Conservation (phyloP, 1,140 invertebrate genomes). For the Drosophila sp. region DNA sequence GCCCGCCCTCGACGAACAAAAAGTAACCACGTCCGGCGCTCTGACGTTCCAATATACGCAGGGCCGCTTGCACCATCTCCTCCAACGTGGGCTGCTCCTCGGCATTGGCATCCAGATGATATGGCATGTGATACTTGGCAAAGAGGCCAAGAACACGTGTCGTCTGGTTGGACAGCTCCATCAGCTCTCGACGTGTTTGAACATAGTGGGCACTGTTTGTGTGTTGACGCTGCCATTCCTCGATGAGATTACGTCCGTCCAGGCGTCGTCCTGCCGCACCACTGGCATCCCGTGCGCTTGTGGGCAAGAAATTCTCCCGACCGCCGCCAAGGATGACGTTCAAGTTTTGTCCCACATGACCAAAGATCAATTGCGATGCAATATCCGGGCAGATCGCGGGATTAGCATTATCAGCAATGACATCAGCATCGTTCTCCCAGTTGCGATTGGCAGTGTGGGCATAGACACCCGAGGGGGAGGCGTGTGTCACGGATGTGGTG, state of each 20-base stretch:
- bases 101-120: conserved; percentile 86
- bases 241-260: conserved; percentile 90
- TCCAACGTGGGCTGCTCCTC: conserved; percentile 89
- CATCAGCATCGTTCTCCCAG: conserved; percentile 91
- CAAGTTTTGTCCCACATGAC: conserved; percentile 87
- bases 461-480: conserved; percentile 90
- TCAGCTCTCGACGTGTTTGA: conserved; percentile 86
- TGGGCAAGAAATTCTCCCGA: conserved; percentile 88
- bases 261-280: conserved; percentile 85
- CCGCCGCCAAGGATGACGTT: conserved; percentile 92
- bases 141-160: conserved; percentile 86
- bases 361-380: conserved; percentile 89
- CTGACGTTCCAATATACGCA: conserved; percentile 88
- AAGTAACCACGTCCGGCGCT: conserved; percentile 91
- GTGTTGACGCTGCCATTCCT: conserved; percentile 87
- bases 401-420: conserved; percentile 79
- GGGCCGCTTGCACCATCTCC: conserved; percentile 91
- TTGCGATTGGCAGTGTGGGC: conserved; percentile 90
- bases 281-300: conserved; percentile 69
- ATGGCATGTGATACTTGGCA: conserved; percentile 86
- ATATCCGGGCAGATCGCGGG: conserved; percentile 88
- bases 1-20: conserved; percentile 88
- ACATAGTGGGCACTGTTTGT: conserved; percentile 86
- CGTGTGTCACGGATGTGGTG: conserved; percentile 92
- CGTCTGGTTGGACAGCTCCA: conserved; percentile 83